These are phyloP conservation scores for Parasteatoda tepidariorum DNA, from an alignment of 1,140 invertebrate genomes.

Conservation along the genomic window DNA sequence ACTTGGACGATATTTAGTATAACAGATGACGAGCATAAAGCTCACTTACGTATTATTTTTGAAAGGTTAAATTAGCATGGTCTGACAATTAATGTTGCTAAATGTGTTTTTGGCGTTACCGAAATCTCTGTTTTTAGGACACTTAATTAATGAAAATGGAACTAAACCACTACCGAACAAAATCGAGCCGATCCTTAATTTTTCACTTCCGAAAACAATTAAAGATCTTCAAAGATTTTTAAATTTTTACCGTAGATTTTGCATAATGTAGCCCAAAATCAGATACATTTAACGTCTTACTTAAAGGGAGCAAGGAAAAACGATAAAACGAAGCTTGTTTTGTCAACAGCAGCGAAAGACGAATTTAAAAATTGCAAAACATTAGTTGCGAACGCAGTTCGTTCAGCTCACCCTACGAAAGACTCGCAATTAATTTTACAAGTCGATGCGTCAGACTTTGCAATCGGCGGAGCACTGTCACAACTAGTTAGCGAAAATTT, in stretches of 20 bases:
- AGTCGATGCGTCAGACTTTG: constrained; percentile 30
- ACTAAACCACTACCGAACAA: constrained; percentile 5
- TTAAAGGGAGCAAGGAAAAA: constrained; percentile 62
- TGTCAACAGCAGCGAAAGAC: background rate
- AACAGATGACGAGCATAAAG: background rate
- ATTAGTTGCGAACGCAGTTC: constrained; percentile 60
- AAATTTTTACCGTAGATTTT: background rate
- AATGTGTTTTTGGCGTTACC: background rate
- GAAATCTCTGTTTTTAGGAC: constrained; percentile 31
- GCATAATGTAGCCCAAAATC: background rate
- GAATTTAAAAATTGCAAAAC: constrained; percentile 68
- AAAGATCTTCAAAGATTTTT: constrained; percentile 3
- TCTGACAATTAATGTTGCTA: background rate
- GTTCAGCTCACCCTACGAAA: constrained; percentile 2
- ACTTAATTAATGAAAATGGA: background rate
- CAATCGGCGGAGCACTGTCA: constrained; percentile 10
- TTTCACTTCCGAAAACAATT: background rate
- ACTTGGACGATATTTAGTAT: background rate
- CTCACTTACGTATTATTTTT: background rate
- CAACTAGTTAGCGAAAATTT: background rate
- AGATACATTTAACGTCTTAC: background rate
- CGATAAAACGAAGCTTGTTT: background rate
- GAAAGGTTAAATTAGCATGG: background rate
- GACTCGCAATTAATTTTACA: background rate
- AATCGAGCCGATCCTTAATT: background rate